phyloP scores from a whole-genome alignment of 2,113 vertebrate species.

The Haemorhous mexicanus region DNA sequence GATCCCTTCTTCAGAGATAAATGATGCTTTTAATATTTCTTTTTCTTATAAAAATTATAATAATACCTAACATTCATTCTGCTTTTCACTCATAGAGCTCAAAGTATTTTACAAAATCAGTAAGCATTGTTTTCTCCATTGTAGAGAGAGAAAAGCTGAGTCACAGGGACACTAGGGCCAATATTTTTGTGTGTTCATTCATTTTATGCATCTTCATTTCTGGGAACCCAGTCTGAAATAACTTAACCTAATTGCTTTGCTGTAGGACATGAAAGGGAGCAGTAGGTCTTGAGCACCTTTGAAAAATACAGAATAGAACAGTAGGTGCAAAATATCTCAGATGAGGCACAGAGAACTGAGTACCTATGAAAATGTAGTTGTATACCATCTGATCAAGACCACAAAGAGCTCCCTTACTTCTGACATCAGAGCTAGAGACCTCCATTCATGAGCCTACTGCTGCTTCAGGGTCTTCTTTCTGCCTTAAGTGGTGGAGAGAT shows the following conservation, averaged over 20 bases:
- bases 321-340: conserved; percentile 8
- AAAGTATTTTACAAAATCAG: not conserved
- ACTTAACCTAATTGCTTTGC: conserved; percentile 62
- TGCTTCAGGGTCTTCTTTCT: conserved; percentile 22
- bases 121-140: not conserved
- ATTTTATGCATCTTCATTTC: conserved; percentile 57
- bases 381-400: not conserved
- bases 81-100: not conserved
- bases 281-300: conserved; percentile 56
- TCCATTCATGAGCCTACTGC: not conserved
- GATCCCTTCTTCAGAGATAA: not conserved
- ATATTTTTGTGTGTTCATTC: conserved; percentile 52
- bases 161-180: conserved; percentile 30
- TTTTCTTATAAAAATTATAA: not conserved
- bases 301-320: conserved; percentile 36
- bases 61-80: not conserved
- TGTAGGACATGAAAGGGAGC: conserved; percentile 40
- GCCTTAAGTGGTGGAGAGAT: not conserved
- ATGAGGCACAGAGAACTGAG: conserved; percentile 1
- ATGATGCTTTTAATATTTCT: not conserved
- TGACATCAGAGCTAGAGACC: conserved; percentile 9
- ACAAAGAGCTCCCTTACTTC: not conserved
- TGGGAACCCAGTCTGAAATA: conserved; percentile 60
- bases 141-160: conserved; percentile 43
- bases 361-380: conserved; percentile 15